Evolutionary conservation across 1,140 invertebrate species (phyloP), one percentile per base, ranked within the genome.

Genomic region (Brachionus manjavacas): DNA sequence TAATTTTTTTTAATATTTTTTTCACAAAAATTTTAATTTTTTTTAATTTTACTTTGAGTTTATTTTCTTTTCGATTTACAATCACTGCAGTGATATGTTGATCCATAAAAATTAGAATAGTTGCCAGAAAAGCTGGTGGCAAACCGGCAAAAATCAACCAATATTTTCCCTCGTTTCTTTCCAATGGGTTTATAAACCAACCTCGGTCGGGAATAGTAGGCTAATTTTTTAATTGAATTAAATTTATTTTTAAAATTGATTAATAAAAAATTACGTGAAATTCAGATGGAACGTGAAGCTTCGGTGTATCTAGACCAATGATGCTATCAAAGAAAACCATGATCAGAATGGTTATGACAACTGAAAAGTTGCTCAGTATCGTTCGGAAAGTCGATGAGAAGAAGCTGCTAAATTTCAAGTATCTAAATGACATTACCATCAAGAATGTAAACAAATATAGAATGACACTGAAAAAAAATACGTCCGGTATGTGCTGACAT

Each of bases 21-120:
- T 12, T 11, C 25, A 12, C 6, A 23, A 3, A 3, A 1, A 68
- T 2, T 39, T 68, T 35, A 1, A 35, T 35, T 35, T 28, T 68
- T 68, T 68, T 39, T 14, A 28, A 68, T 14, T 4, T 72, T 72
- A 72, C 68, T 92, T 96, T 95, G 49, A 99, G 90, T 90, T 99
- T 99, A 89, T 99, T 96, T 90, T 99, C 97, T 90, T 97, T 98
- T 52, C 97, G 92, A 89, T 99, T 99, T 9, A 99, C 93, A 88
- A 99, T 99, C 28, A 99, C 97, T 80, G 96, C 95, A 1, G 97
- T 98, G 84, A 99, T 99, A 91, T 99, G 97, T 89, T 99, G 97
- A 92, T 99, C 97, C 96, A 99, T 99, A 89, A 99, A 99, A 87
- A 99, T 96, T 7, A 99, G 91, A 87, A 99, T 99, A 14, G 95